Conservation (phyloP, 2,888 invertebrate genomes). For the Epinotia ramella region DNA sequence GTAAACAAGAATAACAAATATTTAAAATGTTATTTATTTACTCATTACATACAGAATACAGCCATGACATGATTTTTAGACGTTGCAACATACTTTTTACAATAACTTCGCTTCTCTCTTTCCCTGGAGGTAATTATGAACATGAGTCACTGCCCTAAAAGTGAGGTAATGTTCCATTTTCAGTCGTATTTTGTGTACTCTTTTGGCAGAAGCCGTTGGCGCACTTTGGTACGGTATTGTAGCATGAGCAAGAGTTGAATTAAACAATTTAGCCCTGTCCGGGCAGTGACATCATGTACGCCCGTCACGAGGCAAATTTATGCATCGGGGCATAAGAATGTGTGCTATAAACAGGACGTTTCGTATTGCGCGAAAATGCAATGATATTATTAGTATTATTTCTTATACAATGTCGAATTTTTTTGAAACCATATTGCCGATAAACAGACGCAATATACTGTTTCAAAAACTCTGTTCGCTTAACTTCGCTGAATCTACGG, state of each 20-base stretch:
- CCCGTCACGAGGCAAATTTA: constrained; percentile 22
- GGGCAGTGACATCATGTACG: constrained; percentile 34
- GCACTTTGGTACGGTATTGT: constrained; percentile 20
- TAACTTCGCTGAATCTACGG: too few relatives aligned
- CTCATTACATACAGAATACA: too few relatives aligned
- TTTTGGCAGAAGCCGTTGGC: constrained; percentile 12
- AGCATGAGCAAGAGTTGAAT: constrained; percentile 30
- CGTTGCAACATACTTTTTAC: neutral
- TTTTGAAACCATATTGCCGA: too few relatives aligned
- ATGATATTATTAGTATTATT: neutral
- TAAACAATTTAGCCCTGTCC: constrained; percentile 34
- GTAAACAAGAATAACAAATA: neutral
- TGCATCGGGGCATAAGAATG: constrained; percentile 17
- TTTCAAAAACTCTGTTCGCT: too few relatives aligned
- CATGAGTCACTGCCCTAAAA: neutral
- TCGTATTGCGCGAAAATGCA: constrained; percentile 10
- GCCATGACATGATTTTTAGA: neutral
- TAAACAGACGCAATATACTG: too few relatives aligned
- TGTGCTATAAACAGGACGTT: constrained; percentile 2
- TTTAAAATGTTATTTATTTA: too few relatives aligned
- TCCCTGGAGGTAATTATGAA: neutral
- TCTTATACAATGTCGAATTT: neutral
- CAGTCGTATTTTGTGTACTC: neutral
- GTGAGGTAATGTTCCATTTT: constrained; percentile 1
- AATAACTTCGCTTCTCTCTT: neutral